Percentiles rank a stretch among this genome's conserved stretches.
These are phyloP conservation scores for Drosophila subpulchrella DNA, from an alignment of 1,140 invertebrate species.

Conservation along the genomic window DNA sequence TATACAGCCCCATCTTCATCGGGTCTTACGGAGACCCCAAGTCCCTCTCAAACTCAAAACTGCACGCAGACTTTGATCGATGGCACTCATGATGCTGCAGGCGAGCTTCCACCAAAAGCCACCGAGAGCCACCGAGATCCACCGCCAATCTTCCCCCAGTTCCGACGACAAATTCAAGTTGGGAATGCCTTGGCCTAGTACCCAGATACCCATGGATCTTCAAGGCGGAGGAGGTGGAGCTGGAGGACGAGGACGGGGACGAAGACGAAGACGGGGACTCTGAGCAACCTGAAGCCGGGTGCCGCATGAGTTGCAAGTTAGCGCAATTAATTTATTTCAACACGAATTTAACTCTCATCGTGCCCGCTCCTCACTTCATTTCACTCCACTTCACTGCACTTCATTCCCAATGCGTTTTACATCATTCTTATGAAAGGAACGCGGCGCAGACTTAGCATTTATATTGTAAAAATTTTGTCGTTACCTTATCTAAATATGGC, in stretches of 20 bases:
- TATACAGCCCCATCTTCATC: constrained; percentile 5
- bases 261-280: neutral
- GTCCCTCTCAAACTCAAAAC: constrained; percentile 62
- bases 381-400: constrained; percentile 35
- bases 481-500: constrained; percentile 82
- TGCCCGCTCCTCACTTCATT: constrained; percentile 51
- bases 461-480: constrained; percentile 80
- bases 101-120: constrained; percentile 47
- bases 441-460: constrained; percentile 43
- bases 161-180: constrained; percentile 76
- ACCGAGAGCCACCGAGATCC: constrained; percentile 10
- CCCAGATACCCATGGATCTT: constrained; percentile 13
- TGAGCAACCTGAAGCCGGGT: constrained; percentile 32
- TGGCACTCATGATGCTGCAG: constrained; percentile 80
- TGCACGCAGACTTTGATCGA: constrained; percentile 80
- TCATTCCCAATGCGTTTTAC: constrained; percentile 60
- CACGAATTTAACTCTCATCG: constrained; percentile 82
- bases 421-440: constrained; percentile 63
- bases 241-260: neutral
- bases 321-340: constrained; percentile 83
- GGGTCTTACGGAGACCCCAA: constrained; percentile 9
- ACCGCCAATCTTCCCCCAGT: constrained; percentile 46
- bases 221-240: neutral
- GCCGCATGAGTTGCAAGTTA: constrained; percentile 83
- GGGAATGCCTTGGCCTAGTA: constrained; percentile 64